Evolutionary conservation across 2,797 vertebrate genomes (phyloP).

Genomic region (Onychomys torridus): DNA sequence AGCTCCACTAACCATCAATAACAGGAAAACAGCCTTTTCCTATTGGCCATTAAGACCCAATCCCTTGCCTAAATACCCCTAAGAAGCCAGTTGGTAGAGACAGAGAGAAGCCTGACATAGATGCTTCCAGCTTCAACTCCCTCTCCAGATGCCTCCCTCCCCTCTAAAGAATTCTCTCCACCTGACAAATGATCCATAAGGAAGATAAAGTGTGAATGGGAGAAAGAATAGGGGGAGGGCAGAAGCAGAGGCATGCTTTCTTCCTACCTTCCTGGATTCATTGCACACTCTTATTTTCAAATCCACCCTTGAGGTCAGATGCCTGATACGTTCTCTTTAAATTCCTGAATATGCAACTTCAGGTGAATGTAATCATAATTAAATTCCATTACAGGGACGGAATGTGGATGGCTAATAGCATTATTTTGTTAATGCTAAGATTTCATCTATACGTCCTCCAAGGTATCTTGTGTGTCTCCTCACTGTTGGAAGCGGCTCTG

Average conservation of each 20-base stretch:
- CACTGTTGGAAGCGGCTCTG: conserved; percentile 1
- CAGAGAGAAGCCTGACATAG: not conserved
- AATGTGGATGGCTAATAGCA: conserved; percentile 9
- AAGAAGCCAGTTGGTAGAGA: not conserved
- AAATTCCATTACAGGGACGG: conserved; percentile 67
- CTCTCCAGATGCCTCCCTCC: not conserved
- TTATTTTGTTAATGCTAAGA: conserved; percentile 32
- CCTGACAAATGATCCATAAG: not conserved
- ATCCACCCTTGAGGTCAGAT: not conserved
- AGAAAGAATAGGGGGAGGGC: rapidly evolving
- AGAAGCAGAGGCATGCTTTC: not conserved
- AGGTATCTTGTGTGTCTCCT: conserved; percentile 34
- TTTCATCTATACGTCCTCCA: conserved; percentile 65
- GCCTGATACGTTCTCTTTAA: conserved; percentile 6
- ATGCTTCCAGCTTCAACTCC: not conserved
- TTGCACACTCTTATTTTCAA: conserved; percentile 28
- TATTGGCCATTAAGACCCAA: not conserved
- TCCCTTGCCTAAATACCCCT: too few species aligned
- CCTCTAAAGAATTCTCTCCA: not conserved
- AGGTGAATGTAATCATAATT: conserved; percentile 62
- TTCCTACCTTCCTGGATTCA: not conserved
- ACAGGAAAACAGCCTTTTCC: not conserved
- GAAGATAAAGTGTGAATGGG: not conserved
- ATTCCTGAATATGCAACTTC: not conserved
- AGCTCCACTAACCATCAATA: not conserved